Evolutionary conservation across 2,888 invertebrate genomes (phyloP).

Genomic region (Philereme vetulata): DNA sequence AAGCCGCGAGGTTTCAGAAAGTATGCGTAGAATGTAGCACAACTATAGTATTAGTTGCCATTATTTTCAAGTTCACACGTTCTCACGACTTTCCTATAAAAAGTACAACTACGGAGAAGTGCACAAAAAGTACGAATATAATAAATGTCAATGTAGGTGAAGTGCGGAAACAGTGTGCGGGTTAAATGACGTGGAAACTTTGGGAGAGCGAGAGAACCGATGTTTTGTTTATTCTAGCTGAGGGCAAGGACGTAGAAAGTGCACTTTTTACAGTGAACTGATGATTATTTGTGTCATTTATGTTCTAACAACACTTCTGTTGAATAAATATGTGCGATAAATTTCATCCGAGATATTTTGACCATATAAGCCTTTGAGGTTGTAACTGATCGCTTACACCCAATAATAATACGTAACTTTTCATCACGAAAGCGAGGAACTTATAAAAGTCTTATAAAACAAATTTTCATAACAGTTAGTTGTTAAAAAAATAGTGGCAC

Average conservation of each 20-base stretch:
- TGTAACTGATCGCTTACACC: no score
- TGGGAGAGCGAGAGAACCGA: conserved; percentile 50
- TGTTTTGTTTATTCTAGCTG: conserved; percentile 39
- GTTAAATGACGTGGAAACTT: conserved; percentile 72
- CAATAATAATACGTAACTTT: no score
- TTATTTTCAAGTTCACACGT: conserved; percentile 45
- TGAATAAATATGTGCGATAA: no score
- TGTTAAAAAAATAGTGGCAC: no score
- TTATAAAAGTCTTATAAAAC: no score
- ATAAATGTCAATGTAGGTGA: conserved; percentile 59
- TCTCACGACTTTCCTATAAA: conserved; percentile 44
- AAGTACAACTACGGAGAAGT: conserved; percentile 42
- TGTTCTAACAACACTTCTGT: no score
- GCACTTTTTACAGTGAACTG: neutral
- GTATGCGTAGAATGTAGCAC: conserved; percentile 1
- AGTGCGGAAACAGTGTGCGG: conserved; percentile 62
- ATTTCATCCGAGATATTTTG: no score
- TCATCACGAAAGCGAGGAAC: no score
- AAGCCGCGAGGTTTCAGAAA: conserved; percentile 19
- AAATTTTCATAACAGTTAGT: no score
- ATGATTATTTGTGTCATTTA: no score
- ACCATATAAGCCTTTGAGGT: no score
- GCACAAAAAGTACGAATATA: conserved; percentile 56
- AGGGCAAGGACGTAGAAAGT: conserved; percentile 8
- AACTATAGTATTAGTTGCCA: conserved; percentile 5